Percentiles rank a stretch among this genome's conserved stretches.
Conservation (phyloP, 1,140 invertebrate species). For the Nautilus pompilius region DNA sequence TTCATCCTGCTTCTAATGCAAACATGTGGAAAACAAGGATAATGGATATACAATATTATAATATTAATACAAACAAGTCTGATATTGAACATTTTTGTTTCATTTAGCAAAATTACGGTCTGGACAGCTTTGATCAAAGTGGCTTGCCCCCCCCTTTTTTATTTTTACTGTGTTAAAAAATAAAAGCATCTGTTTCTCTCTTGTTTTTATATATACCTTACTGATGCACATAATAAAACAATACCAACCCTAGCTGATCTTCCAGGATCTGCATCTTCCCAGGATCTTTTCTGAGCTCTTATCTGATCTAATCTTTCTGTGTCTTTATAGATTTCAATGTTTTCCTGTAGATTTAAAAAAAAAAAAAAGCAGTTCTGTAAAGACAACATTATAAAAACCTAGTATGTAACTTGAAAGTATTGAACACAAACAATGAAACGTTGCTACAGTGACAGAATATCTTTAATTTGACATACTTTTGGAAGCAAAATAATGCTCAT, state of each 20-base stretch:
- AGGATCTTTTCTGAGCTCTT: conserved; percentile 52
- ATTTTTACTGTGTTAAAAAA: too few relatives aligned
- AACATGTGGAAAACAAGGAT: too few relatives aligned
- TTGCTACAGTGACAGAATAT: neutral
- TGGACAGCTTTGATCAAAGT: too few relatives aligned
- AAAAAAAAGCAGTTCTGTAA: neutral
- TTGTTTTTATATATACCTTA: too few relatives aligned
- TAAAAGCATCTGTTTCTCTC: too few relatives aligned
- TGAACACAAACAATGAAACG: neutral
- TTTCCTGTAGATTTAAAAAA: conserved; percentile 32
- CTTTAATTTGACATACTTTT: neutral
- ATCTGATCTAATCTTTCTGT: conserved; percentile 54
- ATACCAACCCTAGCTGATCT: conserved; percentile 46
- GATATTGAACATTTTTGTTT: too few relatives aligned
- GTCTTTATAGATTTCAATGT: conserved; percentile 54
- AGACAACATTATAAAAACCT: neutral
- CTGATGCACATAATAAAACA: too few relatives aligned
- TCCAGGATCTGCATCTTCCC: conserved; percentile 54
- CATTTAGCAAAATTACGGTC: too few relatives aligned
- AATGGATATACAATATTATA: too few relatives aligned
- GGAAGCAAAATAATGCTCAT: neutral
- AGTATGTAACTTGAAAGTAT: neutral
- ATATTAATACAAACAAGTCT: too few relatives aligned
- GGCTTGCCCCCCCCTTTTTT: too few relatives aligned
- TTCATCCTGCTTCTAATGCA: too few relatives aligned